These are phyloP conservation scores for Podargus strigoides DNA, from an alignment of 2,797 vertebrate genomes.

Conservation along the genomic window DNA sequence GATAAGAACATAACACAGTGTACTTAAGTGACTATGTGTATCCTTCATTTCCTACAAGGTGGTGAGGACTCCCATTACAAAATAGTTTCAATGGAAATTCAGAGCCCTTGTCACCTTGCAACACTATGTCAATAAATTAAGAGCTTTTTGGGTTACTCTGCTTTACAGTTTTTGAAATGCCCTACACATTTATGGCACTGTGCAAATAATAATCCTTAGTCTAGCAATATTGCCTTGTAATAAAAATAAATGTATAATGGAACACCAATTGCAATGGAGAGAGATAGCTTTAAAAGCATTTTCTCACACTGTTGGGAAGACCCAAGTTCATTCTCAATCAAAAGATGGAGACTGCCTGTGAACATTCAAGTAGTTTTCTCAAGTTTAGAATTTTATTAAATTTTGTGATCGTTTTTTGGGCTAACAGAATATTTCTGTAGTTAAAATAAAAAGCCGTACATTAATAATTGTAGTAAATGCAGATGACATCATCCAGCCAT, in stretches of 20 bases:
- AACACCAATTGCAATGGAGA: background rate
- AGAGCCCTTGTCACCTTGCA: background rate
- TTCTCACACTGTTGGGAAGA: background rate
- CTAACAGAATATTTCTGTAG: background rate
- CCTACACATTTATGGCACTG: background rate
- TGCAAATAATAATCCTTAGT: background rate
- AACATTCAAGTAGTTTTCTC: background rate
- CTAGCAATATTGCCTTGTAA: background rate
- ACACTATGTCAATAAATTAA: background rate
- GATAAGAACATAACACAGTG: background rate
- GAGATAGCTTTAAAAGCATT: background rate
- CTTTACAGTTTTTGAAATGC: background rate
- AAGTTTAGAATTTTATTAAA: background rate
- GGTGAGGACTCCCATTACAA: background rate
- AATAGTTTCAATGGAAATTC: background rate
- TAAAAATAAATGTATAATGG: background rate
- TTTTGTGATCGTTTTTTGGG: background rate
- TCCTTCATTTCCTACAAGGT: background rate
- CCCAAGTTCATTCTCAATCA: background rate
- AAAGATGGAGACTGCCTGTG: background rate
- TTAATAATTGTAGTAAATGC: background rate
- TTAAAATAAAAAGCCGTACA: background rate
- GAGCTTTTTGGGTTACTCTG: background rate
- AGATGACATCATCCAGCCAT: background rate
- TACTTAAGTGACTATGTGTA: background rate